Base-by-base conservation (phyloP, 2,113 vertebrate species). In the Anhinga anhinga region DNA sequence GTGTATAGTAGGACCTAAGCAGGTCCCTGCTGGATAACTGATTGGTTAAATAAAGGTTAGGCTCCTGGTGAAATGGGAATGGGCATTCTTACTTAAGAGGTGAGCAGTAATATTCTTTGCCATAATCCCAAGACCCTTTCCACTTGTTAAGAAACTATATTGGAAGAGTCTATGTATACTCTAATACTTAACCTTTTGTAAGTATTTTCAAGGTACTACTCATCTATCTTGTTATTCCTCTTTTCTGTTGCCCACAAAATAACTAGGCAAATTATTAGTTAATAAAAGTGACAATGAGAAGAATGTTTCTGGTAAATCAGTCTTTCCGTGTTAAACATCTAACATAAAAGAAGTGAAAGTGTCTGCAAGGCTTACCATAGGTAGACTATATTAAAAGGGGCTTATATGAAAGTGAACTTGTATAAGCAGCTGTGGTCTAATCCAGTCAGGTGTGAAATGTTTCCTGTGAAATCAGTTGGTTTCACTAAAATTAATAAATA, bases 41-140 rank as follows among this genome's bases (percentile, higher is more conserved):
- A 85, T 89, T 79, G 61, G 45, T 83, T 95, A 97, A 81, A 73
- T 85, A 87, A 85, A 93, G 45, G 42, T 88, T 92, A 91, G 47
- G 29, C 36, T 93, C 45, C 47, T 92, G 30, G 34, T 93, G 81
- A 86, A 92, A 81, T 56, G 42, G 36, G 34, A 93, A 77, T 52
- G 70, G 69, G 14, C 69, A 76, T 76, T 93, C 45, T 87, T n/a
- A 63, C 42, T 71, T 65, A 63, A 50, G 21, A 86, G 26, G 3
- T 63, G 40, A 84, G 23, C 23, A 59, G 47, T 78, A 72, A 73
- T 93, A 66, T 61, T 83, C 47, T 52, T 93, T 79, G 26, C 16
- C 13, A 13, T 72, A 72, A 80, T 74, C 40, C 30, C 47, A 90
- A 89, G 5, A 58, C n/a, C 2, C 15, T 83, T 83, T 87, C 32